Percentiles rank a stretch among this genome's conserved stretches.
Evolutionary conservation across 2,113 vertebrate genomes (phyloP).

Genomic region (Sakesphorus luctuosus): DNA sequence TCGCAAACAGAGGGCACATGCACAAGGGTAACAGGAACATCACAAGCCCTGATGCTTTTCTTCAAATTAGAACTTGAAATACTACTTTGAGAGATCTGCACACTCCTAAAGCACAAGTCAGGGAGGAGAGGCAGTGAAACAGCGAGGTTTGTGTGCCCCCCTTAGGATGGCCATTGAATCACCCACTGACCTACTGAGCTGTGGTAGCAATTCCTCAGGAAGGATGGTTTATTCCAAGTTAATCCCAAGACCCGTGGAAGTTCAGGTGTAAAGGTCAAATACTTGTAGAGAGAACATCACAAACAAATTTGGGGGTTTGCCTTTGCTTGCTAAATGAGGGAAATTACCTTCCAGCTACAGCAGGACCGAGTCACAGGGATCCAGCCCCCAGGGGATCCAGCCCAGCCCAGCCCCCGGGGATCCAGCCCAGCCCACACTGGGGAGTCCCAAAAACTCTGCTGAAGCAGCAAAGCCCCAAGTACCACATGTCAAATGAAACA

Average conservation of each 20-base stretch:
- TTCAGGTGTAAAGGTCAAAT: neutral
- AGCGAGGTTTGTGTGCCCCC: neutral
- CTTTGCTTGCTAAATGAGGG: neutral
- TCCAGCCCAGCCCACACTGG: rapidly evolving
- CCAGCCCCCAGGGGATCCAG: too few relatives aligned
- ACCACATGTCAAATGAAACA: neutral
- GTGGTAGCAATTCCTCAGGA: neutral
- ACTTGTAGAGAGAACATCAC: neutral
- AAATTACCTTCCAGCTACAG: neutral
- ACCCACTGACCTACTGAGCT: neutral
- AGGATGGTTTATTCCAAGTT: neutral
- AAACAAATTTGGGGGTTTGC: neutral
- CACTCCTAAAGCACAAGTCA: neutral
- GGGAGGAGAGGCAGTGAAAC: neutral
- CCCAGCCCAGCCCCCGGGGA: neutral
- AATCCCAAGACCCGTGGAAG: neutral
- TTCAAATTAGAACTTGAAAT: neutral
- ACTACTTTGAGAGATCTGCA: neutral
- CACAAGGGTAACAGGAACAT: neutral
- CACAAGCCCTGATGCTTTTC: neutral
- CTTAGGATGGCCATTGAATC: rapidly evolving
- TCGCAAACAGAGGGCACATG: too few relatives aligned
- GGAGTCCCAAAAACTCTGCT: neutral
- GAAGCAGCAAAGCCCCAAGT: neutral
- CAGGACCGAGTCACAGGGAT: too few relatives aligned